phyloP scores from a whole-genome alignment of 2,113 vertebrate genomes.

The Rissa tridactyla region DNA sequence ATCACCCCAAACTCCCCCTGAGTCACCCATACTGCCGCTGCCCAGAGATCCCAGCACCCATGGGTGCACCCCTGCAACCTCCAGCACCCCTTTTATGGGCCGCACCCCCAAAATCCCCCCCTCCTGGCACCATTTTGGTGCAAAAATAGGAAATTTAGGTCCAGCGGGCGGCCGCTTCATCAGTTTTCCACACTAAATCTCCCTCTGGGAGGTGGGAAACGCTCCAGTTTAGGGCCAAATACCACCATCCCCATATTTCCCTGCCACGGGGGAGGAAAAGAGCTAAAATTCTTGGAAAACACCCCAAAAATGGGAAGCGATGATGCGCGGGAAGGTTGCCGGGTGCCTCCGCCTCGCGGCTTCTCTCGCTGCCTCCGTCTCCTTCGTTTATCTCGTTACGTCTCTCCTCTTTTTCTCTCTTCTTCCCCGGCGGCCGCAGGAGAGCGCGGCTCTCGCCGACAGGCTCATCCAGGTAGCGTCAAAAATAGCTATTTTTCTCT shows the following conservation, averaged over 20 bases:
- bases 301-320: not conserved
- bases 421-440: conserved; percentile 75
- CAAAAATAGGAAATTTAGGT: not conserved
- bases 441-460: conserved; percentile 96
- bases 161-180: not conserved
- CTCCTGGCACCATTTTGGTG: not conserved
- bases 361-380: not conserved
- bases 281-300: not conserved
- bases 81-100: not conserved
- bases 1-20: not conserved
- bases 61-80: not conserved
- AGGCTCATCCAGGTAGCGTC: conserved; percentile 96
- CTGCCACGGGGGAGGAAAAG: fast-evolving
- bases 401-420: conserved; percentile 41
- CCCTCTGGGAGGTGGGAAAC: no score
- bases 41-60: not conserved
- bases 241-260: not conserved
- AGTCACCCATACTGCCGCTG: fast-evolving
- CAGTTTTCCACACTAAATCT: not conserved
- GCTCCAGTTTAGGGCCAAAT: not conserved
- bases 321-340: not conserved
- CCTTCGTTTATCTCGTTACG: conserved; percentile 4
- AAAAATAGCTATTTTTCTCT: not conserved
- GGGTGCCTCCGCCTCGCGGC: not conserved
- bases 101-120: not conserved